Evolutionary conservation across 2,113 vertebrate genomes (phyloP).

Genomic region (Talpa occidentalis): DNA sequence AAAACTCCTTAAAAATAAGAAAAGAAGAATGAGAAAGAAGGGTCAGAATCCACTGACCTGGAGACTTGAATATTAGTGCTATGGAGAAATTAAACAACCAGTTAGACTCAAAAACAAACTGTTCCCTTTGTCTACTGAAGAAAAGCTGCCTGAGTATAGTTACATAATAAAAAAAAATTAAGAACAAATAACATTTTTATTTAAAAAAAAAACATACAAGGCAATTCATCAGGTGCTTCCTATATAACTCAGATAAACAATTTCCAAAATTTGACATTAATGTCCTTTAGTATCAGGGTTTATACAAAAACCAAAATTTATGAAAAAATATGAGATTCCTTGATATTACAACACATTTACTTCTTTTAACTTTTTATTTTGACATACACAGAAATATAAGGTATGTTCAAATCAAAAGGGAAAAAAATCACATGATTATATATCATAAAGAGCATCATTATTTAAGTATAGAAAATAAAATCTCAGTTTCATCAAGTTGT

Average conservation of each 20-base stretch:
- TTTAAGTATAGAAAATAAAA: constrained; percentile 47
- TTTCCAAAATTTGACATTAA: constrained; percentile 43
- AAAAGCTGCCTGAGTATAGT: constrained; percentile 10
- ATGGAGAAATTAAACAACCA: constrained; percentile 30
- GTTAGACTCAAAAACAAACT: constrained; percentile 39
- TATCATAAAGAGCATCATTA: neutral
- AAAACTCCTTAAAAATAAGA: constrained; percentile 41
- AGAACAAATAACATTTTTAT: constrained; percentile 16
- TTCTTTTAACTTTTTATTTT: constrained; percentile 54
- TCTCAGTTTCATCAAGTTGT: neutral
- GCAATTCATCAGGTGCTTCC: constrained; percentile 10
- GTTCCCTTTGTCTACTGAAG: constrained; percentile 1
- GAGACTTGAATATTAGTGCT: neutral
- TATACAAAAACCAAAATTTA: constrained; percentile 27
- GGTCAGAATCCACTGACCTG: neutral
- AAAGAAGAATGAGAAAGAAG: constrained; percentile 22
- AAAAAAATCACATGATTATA: constrained; percentile 28
- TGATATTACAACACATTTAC: neutral
- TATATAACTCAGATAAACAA: constrained; percentile 2
- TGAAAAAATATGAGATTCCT: constrained; percentile 25
- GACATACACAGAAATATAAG: constrained; percentile 26
- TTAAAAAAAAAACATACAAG: constrained; percentile 27
- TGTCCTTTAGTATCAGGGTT: constrained; percentile 5
- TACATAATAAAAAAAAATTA: neutral
- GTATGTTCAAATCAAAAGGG: constrained; percentile 46